Evolutionary conservation across 2,113 vertebrate genomes (phyloP).

Genomic region (Tragelaphus scriptus): DNA sequence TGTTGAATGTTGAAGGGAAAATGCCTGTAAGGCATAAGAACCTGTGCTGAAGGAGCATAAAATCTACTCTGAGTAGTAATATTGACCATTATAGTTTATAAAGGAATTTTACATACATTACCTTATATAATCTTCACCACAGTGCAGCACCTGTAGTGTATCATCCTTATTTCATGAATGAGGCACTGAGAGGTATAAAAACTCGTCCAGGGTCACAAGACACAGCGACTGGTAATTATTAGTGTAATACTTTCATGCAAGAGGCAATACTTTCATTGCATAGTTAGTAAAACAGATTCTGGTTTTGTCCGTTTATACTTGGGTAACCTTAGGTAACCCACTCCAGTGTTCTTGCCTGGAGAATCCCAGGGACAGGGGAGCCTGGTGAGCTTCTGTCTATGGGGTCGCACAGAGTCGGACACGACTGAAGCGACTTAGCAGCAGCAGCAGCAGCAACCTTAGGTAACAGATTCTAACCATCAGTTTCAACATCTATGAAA

Average conservation of each 20-base stretch:
- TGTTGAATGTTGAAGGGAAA: background rate
- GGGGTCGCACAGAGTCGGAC: no score
- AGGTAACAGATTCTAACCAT: background rate
- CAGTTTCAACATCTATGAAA: background rate
- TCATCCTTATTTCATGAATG: background rate
- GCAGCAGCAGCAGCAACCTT: background rate
- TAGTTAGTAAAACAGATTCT: background rate
- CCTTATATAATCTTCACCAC: background rate
- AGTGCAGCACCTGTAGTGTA: background rate
- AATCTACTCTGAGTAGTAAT: background rate
- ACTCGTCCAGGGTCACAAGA: background rate
- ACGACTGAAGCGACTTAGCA: no score
- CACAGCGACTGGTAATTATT: background rate
- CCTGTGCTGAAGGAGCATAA: background rate
- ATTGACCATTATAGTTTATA: background rate
- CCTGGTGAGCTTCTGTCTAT: no score
- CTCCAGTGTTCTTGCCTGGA: no score
- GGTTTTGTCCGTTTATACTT: background rate
- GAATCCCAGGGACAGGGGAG: no score
- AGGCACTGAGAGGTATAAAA: background rate
- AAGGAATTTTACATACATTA: background rate
- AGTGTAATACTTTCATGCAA: background rate
- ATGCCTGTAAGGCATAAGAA: background rate
- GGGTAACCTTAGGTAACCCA: background rate
- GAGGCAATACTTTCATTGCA: background rate